phyloP scores from a whole-genome alignment of 2,888 invertebrate genomes.

The Pachycephus smyrnensis region DNA sequence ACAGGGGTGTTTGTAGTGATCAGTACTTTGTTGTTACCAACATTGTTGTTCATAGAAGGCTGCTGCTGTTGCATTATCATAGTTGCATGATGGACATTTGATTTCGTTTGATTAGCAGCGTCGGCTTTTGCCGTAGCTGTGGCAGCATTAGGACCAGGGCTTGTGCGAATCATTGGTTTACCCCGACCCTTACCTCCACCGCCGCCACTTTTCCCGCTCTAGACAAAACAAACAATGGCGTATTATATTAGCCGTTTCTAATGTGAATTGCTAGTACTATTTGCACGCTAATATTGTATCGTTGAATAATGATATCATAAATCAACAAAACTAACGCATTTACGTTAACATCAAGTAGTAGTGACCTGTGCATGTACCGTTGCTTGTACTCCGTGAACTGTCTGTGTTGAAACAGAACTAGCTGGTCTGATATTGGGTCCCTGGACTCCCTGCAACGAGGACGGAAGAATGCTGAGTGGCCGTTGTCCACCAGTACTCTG shows the following conservation, averaged over 20 bases:
- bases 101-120: slow-evolving; percentile 79
- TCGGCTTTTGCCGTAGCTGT: slow-evolving; percentile 72
- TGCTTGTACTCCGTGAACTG: slow-evolving; percentile 68
- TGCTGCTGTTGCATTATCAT: slow-evolving; percentile 55
- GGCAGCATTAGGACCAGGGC: slow-evolving; percentile 75
- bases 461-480: slow-evolving; percentile 73
- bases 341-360: slow-evolving; percentile 23
- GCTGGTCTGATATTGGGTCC: slow-evolving; percentile 78
- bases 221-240: slow-evolving; percentile 37
- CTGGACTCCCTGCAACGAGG: slow-evolving; percentile 67
- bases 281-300: background rate
- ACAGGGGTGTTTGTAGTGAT: slow-evolving; percentile 48
- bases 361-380: slow-evolving; percentile 62
- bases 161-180: slow-evolving; percentile 76
- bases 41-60: slow-evolving; percentile 43
- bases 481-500: slow-evolving; percentile 56
- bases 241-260: background rate
- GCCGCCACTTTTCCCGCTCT: slow-evolving; percentile 61
- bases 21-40: slow-evolving; percentile 49
- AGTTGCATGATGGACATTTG: slow-evolving; percentile 53
- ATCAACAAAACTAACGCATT: background rate
- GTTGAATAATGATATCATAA: background rate
- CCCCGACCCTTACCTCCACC: slow-evolving; percentile 75
- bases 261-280: background rate
- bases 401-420: slow-evolving; percentile 89